Evolutionary conservation across 2,888 invertebrate genomes (phyloP).

Genomic region (Conchocele bisecta): DNA sequence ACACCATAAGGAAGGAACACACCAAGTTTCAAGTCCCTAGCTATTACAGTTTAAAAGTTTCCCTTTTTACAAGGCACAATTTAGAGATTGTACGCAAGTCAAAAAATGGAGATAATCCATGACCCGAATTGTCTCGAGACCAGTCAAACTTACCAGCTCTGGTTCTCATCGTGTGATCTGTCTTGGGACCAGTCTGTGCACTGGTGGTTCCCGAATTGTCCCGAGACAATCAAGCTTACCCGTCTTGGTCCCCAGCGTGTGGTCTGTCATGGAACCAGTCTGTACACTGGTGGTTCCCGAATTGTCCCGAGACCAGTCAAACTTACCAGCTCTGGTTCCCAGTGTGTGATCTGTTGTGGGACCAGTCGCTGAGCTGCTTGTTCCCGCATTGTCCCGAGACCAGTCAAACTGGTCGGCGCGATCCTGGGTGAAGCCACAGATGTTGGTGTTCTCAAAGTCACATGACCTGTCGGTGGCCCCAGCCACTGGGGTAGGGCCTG

Average conservation of each 20-base stretch:
- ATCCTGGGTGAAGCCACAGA: slow-evolving; percentile 71
- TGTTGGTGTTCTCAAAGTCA: slow-evolving; percentile 65
- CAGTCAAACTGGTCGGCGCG: slow-evolving; percentile 68
- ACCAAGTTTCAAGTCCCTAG: too few relatives aligned
- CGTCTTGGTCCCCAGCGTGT: slow-evolving; percentile 47
- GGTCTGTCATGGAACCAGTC: slow-evolving; percentile 64
- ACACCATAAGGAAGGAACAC: too few relatives aligned
- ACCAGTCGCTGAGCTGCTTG: slow-evolving; percentile 59
- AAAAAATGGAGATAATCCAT: too few relatives aligned
- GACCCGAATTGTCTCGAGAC: too few relatives aligned
- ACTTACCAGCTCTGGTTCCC: slow-evolving; percentile 65
- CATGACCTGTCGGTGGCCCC: slow-evolving; percentile 47
- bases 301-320: slow-evolving; percentile 71
- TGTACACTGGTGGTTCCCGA: slow-evolving; percentile 48
- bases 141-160: neutral
- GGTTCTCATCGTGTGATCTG: neutral
- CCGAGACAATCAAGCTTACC: slow-evolving; percentile 16
- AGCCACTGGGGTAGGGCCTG: slow-evolving; percentile 10
- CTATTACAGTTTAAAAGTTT: too few relatives aligned
- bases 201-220: neutral
- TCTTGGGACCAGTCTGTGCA: neutral
- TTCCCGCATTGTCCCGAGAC: slow-evolving; percentile 59
- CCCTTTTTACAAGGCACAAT: too few relatives aligned
- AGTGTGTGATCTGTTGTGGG: slow-evolving; percentile 73
- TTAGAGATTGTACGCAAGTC: too few relatives aligned